Conservation (phyloP, 2,113 vertebrate genomes). For the Rutilus rutilus region DNA sequence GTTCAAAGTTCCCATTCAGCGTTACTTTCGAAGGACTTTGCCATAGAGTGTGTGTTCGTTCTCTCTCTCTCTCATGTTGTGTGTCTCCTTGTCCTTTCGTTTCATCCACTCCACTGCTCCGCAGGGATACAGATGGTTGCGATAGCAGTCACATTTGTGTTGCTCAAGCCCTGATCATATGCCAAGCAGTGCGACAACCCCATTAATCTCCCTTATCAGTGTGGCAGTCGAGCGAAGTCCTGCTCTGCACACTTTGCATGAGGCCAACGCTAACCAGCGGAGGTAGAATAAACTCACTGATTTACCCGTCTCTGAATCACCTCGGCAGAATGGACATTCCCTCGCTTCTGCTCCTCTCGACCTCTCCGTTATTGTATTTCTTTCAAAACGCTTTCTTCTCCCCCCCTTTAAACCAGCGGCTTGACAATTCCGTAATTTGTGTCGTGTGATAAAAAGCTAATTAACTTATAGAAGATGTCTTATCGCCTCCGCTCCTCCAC, state of each 20-base stretch:
- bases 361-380: slow-evolving; percentile 67
- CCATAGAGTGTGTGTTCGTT: slow-evolving; percentile 17
- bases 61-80: neutral
- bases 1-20: slow-evolving; percentile 60
- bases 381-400: slow-evolving; percentile 68
- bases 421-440: slow-evolving; percentile 78
- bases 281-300: slow-evolving; percentile 74
- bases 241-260: slow-evolving; percentile 74
- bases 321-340: slow-evolving; percentile 59
- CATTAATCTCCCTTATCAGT: slow-evolving; percentile 85
- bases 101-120: slow-evolving; percentile 70
- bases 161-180: slow-evolving; percentile 75
- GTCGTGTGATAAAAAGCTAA: slow-evolving; percentile 83
- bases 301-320: slow-evolving; percentile 63
- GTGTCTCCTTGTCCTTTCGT: slow-evolving; percentile 71
- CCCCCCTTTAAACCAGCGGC: slow-evolving; percentile 65
- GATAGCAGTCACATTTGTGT: slow-evolving; percentile 80
- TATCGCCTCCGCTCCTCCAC: slow-evolving; percentile 73
- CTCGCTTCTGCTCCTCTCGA: slow-evolving; percentile 57
- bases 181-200: slow-evolving; percentile 78
- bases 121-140: slow-evolving; percentile 76
- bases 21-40: slow-evolving; percentile 54
- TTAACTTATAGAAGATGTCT: slow-evolving; percentile 80
- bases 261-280: slow-evolving; percentile 70
- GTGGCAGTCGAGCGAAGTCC: slow-evolving; percentile 71